These are phyloP conservation scores for Sinocyclocheilus grahami DNA, from an alignment of 2,113 vertebrate species.

Conservation along the genomic window DNA sequence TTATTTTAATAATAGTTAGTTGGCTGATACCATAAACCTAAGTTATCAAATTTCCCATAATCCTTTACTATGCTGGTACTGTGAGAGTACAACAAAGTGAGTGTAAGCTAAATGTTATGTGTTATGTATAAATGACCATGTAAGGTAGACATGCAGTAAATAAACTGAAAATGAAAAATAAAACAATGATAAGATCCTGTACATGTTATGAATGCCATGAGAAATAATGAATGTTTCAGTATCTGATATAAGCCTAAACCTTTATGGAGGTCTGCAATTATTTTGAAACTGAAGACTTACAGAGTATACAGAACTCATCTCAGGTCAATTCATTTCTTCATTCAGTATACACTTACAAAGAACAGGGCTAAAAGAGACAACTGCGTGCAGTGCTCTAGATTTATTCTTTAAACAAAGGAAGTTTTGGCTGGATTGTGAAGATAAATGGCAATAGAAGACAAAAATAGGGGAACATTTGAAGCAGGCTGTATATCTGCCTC, in stretches of 20 bases:
- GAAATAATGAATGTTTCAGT: constrained; percentile 36
- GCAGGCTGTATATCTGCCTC: constrained; percentile 9
- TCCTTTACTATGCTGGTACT: constrained; percentile 53
- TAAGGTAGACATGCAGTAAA: constrained; percentile 52
- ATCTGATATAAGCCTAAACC: constrained; percentile 18
- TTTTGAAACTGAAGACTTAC: constrained; percentile 13
- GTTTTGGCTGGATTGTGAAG: not conserved
- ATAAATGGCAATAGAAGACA: constrained; percentile 18
- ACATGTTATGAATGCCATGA: constrained; percentile 49
- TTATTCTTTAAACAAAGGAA: constrained; percentile 31
- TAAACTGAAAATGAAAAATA: constrained; percentile 40
- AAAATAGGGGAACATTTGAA: not conserved
- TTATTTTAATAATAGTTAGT: constrained; percentile 71
- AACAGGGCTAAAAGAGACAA: not conserved
- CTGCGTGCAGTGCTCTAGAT: constrained; percentile 4
- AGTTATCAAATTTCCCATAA: constrained; percentile 59
- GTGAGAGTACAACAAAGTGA: constrained; percentile 36
- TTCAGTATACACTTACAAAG: constrained; percentile 21
- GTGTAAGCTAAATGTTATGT: constrained; percentile 46
- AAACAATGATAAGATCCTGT: constrained; percentile 49
- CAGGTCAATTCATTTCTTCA: constrained; percentile 31
- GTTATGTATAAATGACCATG: constrained; percentile 61
- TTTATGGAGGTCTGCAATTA: constrained; percentile 24
- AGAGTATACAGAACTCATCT: constrained; percentile 18
- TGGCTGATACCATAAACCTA: constrained; percentile 69